Percentiles rank a stretch among this genome's conserved stretches.
Conservation (phyloP, 2,113 vertebrate genomes). For the Vicugna pacos region DNA sequence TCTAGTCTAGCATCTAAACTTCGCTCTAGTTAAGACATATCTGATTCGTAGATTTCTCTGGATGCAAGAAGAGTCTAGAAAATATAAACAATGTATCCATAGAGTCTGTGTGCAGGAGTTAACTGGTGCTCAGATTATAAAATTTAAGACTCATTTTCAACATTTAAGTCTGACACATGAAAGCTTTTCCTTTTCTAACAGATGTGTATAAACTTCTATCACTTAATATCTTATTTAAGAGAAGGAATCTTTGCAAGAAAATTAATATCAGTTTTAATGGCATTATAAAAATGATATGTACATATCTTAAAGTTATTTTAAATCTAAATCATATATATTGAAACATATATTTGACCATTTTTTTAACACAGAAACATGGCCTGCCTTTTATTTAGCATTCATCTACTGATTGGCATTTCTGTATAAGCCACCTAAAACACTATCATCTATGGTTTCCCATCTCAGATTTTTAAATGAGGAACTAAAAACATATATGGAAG, state of each 20-base stretch:
- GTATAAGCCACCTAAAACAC: neutral
- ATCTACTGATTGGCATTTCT: neutral
- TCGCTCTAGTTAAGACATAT: neutral
- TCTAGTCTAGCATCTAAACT: neutral
- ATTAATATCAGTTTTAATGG: neutral
- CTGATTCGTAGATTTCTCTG: neutral
- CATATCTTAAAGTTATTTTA: slow-evolving; percentile 54
- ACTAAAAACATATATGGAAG: neutral
- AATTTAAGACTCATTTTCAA: slow-evolving; percentile 54
- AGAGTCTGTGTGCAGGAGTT: neutral
- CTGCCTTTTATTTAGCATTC: neutral
- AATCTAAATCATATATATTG: slow-evolving; percentile 10
- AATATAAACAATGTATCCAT: slow-evolving; percentile 13
- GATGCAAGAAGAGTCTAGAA: neutral
- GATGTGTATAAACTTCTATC: neutral
- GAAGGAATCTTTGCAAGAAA: neutral
- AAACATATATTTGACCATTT: slow-evolving; percentile 4
- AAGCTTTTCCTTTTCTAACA: slow-evolving; percentile 20
- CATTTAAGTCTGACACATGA: neutral
- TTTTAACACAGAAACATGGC: neutral
- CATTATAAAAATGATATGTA: neutral
- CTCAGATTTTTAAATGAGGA: neutral
- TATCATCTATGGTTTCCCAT: neutral
- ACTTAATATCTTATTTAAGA: slow-evolving; percentile 3
- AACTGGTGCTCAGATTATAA: neutral